Evolutionary conservation across 2,888 invertebrate species (phyloP), one percentile per base, ranked within the genome.

Genomic region (Folsomia candida): DNA sequence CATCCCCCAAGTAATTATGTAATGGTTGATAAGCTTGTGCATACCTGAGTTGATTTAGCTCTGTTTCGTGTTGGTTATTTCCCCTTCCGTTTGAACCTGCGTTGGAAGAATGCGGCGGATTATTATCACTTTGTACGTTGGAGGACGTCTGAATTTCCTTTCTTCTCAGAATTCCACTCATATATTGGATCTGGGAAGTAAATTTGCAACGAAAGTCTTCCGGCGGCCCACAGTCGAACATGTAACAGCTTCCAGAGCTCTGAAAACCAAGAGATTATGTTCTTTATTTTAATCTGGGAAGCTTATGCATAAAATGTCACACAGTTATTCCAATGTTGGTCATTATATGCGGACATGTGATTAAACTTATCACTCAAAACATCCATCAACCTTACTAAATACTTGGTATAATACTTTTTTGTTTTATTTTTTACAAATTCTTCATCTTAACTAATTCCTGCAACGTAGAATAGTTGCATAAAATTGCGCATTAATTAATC

Each of bases 141-240:
- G n/a, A n/a, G n/a, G n/a, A n/a, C n/a, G n/a, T n/a, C n/a, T 58
- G 73, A 70, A 62, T 51, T 20, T 76, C 75, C 59, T 75, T 68
- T 29, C 70, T 69, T 51, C 89, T 89, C 78, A 94, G 85, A 78
- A 94, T 90, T 62, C 92, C 94, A 83, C 93, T 93, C 75, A 91
- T 92, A 83, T 94, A 95, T 85, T 93, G 92, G 65, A 88, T 87
- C 83, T 95, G 94, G 72, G 89, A 87, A 1, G 94, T 93, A 83
- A 95, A 95, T 86, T 93, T 93, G 85, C 95, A 95, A 81, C 92
- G 91, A 84, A 94, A 94, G 83, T 94, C 92, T 82, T 92, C 91
- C 0, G 92, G 90, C 3, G 92, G 89, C 1, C 95, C 94, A 83
- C 95, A 95, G 83, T 91, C 90, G 84, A 95, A 95, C 77, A 95